Percentiles rank a stretch among this genome's conserved stretches.
These are phyloP conservation scores for Melanotaenia trifasciata DNA, from an alignment of 2,797 vertebrate species.

Conservation along the genomic window DNA sequence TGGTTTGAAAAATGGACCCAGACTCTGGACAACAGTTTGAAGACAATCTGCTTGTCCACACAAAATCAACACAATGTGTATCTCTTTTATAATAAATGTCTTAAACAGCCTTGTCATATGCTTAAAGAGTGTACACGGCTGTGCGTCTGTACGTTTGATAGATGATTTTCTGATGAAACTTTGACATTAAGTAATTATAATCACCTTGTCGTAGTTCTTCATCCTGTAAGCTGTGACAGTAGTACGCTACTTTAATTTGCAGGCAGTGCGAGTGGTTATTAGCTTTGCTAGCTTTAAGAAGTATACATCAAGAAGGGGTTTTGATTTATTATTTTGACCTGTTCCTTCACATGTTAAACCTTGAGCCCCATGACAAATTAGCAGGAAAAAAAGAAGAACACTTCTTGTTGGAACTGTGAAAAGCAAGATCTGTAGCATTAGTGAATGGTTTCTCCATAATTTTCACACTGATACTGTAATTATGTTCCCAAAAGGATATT, in stretches of 20 bases:
- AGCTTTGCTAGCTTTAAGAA: slow-evolving; percentile 17
- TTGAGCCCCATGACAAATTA: slow-evolving; percentile 31
- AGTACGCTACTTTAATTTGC: slow-evolving; percentile 34
- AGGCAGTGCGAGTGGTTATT: slow-evolving; percentile 31
- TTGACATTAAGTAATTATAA: slow-evolving; percentile 43
- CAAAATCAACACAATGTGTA: slow-evolving; percentile 56
- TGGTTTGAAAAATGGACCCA: slow-evolving; percentile 73
- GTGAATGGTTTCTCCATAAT: slow-evolving; percentile 24
- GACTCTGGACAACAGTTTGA: slow-evolving; percentile 43
- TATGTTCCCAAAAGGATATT: slow-evolving; percentile 27
- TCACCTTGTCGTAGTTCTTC: slow-evolving; percentile 27
- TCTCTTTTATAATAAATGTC: slow-evolving; percentile 61
- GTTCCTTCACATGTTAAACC: slow-evolving; percentile 35
- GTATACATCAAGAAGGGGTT: slow-evolving; percentile 6
- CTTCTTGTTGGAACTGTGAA: slow-evolving; percentile 26
- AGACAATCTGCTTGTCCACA: slow-evolving; percentile 71
- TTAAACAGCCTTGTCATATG: slow-evolving; percentile 17
- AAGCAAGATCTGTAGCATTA: slow-evolving; percentile 38
- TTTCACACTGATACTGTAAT: slow-evolving; percentile 42
- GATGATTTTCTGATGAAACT: slow-evolving; percentile 39
- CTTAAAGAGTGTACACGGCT: neutral
- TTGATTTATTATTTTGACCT: slow-evolving; percentile 33
- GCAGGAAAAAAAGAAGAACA: slow-evolving; percentile 10
- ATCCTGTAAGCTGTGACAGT: slow-evolving; percentile 22
- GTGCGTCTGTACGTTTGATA: slow-evolving; percentile 24